These are phyloP conservation scores for Oncorhynchus gorbuscha DNA, from an alignment of 2,113 vertebrate genomes.

Conservation along the genomic window DNA sequence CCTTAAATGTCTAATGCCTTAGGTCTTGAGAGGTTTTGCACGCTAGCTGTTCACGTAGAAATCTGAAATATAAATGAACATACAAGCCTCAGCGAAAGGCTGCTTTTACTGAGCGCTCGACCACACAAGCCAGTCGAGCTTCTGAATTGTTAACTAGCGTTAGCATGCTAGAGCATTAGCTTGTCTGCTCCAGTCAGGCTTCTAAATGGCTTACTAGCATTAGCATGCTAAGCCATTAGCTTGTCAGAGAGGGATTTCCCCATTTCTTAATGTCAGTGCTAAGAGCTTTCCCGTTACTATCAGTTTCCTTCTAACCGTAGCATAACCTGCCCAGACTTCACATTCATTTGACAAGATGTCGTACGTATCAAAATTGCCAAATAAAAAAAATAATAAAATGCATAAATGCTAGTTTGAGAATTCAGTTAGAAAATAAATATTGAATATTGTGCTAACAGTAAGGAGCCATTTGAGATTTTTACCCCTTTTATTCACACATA, in stretches of 20 bases:
- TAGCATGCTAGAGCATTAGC: background rate
- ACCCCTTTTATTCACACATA: conserved; percentile 20
- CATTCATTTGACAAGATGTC: background rate
- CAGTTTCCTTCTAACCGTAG: conserved; percentile 1
- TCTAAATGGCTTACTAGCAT: background rate
- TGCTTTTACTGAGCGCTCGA: background rate
- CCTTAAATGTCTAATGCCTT: conserved; percentile 31
- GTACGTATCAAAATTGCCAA: background rate
- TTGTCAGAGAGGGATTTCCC: background rate
- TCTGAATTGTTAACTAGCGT: background rate
- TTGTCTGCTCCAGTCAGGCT: background rate
- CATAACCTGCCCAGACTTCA: background rate
- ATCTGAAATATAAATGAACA: conserved; percentile 22
- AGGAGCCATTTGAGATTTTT: conserved; percentile 20
- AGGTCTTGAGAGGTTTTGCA: conserved; percentile 28
- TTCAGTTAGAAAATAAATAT: conserved; percentile 15
- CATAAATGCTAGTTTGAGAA: background rate
- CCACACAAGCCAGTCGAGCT: background rate
- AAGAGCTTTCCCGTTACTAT: conserved; percentile 13
- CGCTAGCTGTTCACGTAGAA: conserved; percentile 46
- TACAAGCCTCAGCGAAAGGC: background rate
- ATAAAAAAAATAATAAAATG: background rate
- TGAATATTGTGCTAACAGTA: conserved; percentile 18
- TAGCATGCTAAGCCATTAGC: background rate
- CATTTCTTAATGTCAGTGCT: background rate